phyloP scores from a whole-genome alignment of 2,797 vertebrate genomes.

The Chelonia mydas region DNA sequence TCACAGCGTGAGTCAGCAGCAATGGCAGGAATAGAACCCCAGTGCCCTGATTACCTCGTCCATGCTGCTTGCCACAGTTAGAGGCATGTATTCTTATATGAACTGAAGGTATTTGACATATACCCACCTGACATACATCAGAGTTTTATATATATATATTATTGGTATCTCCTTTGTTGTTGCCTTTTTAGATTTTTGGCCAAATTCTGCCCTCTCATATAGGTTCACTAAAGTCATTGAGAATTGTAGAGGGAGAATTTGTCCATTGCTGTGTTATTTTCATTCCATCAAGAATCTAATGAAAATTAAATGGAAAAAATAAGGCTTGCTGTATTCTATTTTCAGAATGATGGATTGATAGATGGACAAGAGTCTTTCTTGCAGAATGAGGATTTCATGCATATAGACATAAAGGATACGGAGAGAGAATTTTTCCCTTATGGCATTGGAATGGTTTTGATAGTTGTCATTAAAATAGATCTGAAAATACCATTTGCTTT shows the following conservation, averaged over 20 bases:
- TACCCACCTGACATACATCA: neutral
- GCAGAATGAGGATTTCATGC: constrained; percentile 73
- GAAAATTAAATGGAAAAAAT: constrained; percentile 78
- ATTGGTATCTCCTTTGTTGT: constrained; percentile 29
- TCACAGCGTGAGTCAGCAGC: fast-evolving
- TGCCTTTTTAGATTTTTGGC: constrained; percentile 51
- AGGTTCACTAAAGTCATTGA: constrained; percentile 72
- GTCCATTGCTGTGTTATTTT: constrained; percentile 76
- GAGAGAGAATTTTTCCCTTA: constrained; percentile 77
- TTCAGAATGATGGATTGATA: constrained; percentile 74
- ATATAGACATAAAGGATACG: constrained; percentile 73
- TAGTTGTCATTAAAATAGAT: constrained; percentile 76
- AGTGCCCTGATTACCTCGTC: neutral
- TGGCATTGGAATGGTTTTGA: constrained; percentile 73
- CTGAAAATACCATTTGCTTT: constrained; percentile 77
- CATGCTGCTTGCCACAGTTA: neutral
- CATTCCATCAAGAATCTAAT: constrained; percentile 76
- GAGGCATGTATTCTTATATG: neutral
- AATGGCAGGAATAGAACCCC: neutral
- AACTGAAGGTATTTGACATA: neutral
- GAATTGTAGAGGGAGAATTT: constrained; percentile 73
- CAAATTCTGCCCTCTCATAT: neutral
- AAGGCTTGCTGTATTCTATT: constrained; percentile 74
- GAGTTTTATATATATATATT: neutral
- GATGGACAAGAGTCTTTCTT: constrained; percentile 69